Evolutionary conservation across 2,888 invertebrate species (phyloP), one percentile per base, ranked within the genome.

Genomic region (Drosophila maculinotata): DNA sequence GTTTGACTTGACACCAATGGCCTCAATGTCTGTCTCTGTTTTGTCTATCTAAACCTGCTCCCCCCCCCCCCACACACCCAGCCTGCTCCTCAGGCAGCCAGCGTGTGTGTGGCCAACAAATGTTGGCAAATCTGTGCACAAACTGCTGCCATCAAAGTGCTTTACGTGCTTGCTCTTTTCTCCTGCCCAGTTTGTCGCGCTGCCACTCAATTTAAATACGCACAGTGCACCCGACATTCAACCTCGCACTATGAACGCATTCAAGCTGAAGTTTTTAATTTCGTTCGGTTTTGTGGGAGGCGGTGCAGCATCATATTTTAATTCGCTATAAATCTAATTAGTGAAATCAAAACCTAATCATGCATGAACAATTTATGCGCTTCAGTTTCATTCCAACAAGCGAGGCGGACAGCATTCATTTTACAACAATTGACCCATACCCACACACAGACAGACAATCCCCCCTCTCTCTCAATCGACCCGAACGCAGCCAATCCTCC

Each of bases 311-410:
- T 62, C 58, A 52, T 48, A 70, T 81, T 81, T 87, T 71, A 85
- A 85, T 81, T 66, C 79, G 82, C 79, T 58, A 83, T 83, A 88
- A 83, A 83, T 83, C 83, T 83, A 88, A 83, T 83, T 83, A 83
- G 83, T 76, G 84, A 83, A 76, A 76, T 88, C 86, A 74, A 70
- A 66, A 76, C 49, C 84, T 83, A 88, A 83, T 83, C 83, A 83
- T 72, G 83, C 83, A 87, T 86, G 74, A 83, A 88, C 76, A 83
- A 83, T 83, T 84, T 84, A 88, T 84, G 87, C 77, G 76, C 84
- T 85, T 72, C 85, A 64, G 58, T 58, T 82, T 75, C 76, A 79
- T 62, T 64, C 52, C 72, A 53, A 56, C 49, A 41, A 60, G 9
- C 45, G 33, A 44, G 14, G 41, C 48, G 48, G 42, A 48, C 57